phyloP scores from a whole-genome alignment of 1,140 invertebrate genomes.

The Battus philenor region DNA sequence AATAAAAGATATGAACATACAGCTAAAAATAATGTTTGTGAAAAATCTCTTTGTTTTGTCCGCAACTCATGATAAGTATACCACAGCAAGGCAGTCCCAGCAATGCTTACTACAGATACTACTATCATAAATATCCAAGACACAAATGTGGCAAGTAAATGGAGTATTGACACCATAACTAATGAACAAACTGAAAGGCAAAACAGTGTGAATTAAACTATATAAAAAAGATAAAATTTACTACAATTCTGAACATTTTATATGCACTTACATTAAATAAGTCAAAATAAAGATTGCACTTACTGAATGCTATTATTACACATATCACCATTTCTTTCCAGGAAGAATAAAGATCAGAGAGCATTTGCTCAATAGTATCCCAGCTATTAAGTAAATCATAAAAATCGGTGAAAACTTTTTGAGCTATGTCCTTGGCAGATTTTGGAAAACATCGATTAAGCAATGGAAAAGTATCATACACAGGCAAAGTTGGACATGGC shows the following conservation, averaged over 20 bases:
- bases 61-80: slow-evolving; percentile 90
- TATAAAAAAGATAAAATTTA: background rate
- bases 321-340: slow-evolving; percentile 91
- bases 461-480: slow-evolving; percentile 85
- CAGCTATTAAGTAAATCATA: slow-evolving; percentile 90
- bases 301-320: slow-evolving; percentile 88
- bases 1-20: slow-evolving; percentile 53
- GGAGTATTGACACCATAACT: slow-evolving; percentile 88
- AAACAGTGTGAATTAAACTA: slow-evolving; percentile 14
- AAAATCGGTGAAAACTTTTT: slow-evolving; percentile 81
- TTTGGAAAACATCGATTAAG: slow-evolving; percentile 92
- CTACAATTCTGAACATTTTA: background rate
- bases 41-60: slow-evolving; percentile 80
- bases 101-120: slow-evolving; percentile 85
- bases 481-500: slow-evolving; percentile 83
- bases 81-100: slow-evolving; percentile 89
- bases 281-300: slow-evolving; percentile 42
- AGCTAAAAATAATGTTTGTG: slow-evolving; percentile 55
- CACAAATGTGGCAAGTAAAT: slow-evolving; percentile 88
- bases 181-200: slow-evolving; percentile 85
- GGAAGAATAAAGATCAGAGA: slow-evolving; percentile 91
- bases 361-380: slow-evolving; percentile 90
- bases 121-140: slow-evolving; percentile 91
- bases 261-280: background rate
- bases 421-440: slow-evolving; percentile 77